Evolutionary conservation across 2,113 vertebrate genomes (phyloP), one percentile per base, ranked within the genome.

Genomic region (Catagonus wagneri): DNA sequence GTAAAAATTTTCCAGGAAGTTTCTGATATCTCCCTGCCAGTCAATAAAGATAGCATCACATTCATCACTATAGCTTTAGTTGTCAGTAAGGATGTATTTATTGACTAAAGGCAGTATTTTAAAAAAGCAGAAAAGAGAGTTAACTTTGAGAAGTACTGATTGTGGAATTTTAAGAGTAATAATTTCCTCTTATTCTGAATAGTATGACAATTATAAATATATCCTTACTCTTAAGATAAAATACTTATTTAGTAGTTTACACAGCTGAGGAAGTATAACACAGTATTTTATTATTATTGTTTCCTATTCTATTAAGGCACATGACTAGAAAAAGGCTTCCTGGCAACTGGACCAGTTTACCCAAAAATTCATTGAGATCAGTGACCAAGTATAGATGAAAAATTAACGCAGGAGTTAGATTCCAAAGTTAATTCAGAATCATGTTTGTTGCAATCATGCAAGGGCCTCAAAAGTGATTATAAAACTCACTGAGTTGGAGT

Each of bases 31-130:
- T 71, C 84, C 13, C 76, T 95, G 50, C 39, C 29, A 79, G 23
- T 90, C 95, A 89, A 74, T 83, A 94, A 96, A 94, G 81, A 83
- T 69, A 60, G 4, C 68, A 94, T 90, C 79, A 50, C 83, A 80
- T 85, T 89, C 50, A 87, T 89, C 61, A 87, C 60, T 69, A 58
- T 83, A 63, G 63, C 83, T 79, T 65, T 79, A 61, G 92, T 89
- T 93, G 72, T 95, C 76, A 94, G 83, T 78, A 83, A 92, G 94
- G 68, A 79, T 66, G 39, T 72, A 52, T 95, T 80, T 86, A 83
- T 89, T 89, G 94, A 79, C 63, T 61, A 54, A 91, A 83, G 92
- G 66, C 36, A 66, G 72, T 79, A 85, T 94, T 83, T 96, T 44
- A 34, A 85, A 65, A 96, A 83, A 83, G 58, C 54, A 69, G 71